A percentile compares a stretch with the other conserved stretches of the same genome.
Conservation (phyloP, 2,797 vertebrate genomes). For the Etheostoma nigrum region DNA sequence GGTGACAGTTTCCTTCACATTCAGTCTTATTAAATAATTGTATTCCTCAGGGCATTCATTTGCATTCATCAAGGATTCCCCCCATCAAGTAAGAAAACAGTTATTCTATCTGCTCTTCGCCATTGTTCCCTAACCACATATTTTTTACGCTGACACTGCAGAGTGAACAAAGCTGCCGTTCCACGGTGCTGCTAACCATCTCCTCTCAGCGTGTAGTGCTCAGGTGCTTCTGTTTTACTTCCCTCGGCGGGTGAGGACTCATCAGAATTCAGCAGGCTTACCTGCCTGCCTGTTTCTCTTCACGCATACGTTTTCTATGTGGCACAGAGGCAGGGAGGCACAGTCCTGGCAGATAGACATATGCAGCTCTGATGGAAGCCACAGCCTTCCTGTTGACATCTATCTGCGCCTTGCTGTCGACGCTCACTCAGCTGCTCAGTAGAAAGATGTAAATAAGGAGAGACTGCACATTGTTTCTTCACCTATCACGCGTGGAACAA, state of each 20-base stretch:
- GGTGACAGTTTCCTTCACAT: conserved; percentile 3
- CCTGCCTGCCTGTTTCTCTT: conserved; percentile 60
- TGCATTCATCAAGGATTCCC: conserved; percentile 30
- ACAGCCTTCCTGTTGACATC: conserved; percentile 64
- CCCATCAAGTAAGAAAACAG: conserved; percentile 25
- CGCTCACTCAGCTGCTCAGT: conserved; percentile 43
- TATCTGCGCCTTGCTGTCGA: conserved; percentile 29
- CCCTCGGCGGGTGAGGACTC: conserved; percentile 55
- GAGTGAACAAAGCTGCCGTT: conserved; percentile 58
- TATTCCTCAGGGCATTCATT: conserved; percentile 15
- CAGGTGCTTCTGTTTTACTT: conserved; percentile 56
- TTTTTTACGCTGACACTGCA: conserved; percentile 40
- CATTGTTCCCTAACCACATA: conserved; percentile 34
- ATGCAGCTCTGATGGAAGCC: conserved; percentile 51
- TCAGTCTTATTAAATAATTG: conserved; percentile 22
- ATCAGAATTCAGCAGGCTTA: conserved; percentile 69
- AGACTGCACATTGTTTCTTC: conserved; percentile 1
- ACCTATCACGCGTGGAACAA: conserved; percentile 18
- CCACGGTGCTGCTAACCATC: conserved; percentile 50
- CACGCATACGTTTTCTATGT: conserved; percentile 49
- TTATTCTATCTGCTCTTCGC: conserved; percentile 21
- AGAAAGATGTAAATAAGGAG: conserved; percentile 53
- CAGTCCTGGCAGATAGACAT: conserved; percentile 49
- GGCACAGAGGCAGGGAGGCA: conserved; percentile 31
- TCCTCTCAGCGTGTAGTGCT: conserved; percentile 51